Conservation (phyloP, 37 sponge, comb jelly and placozoan species). For the Beroe forskalii region DNA sequence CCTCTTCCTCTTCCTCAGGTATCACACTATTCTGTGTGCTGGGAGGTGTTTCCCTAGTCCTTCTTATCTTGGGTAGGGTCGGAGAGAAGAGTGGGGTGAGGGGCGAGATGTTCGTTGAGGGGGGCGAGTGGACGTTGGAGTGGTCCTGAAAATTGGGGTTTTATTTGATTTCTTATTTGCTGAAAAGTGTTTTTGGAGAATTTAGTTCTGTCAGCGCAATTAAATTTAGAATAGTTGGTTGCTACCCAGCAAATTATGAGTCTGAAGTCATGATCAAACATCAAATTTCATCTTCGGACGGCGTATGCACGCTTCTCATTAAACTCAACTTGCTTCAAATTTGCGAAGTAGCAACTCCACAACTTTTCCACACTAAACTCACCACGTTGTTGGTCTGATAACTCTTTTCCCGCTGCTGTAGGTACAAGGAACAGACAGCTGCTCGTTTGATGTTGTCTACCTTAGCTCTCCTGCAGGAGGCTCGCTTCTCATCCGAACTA, state of each 20-base stretch:
- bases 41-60: background rate
- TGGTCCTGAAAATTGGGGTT: no score
- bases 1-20: background rate
- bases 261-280: no score
- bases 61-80: background rate
- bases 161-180: no score
- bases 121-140: background rate
- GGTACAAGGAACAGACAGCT: constrained; percentile 51
- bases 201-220: no score
- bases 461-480: background rate
- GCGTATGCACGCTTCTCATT: no score
- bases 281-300: no score
- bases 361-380: no score
- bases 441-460: constrained; percentile 62
- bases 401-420: constrained; percentile 25
- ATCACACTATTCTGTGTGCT: background rate
- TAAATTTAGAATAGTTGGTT: no score
- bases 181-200: no score
- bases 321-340: no score
- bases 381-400: background rate
- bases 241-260: no score
- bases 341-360: no score
- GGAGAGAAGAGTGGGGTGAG: constrained; percentile 38
- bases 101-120: background rate
- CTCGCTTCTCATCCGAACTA: background rate